Evolutionary conservation across 2,113 vertebrate species (phyloP).

Genomic region (Leptosomus discolor): DNA sequence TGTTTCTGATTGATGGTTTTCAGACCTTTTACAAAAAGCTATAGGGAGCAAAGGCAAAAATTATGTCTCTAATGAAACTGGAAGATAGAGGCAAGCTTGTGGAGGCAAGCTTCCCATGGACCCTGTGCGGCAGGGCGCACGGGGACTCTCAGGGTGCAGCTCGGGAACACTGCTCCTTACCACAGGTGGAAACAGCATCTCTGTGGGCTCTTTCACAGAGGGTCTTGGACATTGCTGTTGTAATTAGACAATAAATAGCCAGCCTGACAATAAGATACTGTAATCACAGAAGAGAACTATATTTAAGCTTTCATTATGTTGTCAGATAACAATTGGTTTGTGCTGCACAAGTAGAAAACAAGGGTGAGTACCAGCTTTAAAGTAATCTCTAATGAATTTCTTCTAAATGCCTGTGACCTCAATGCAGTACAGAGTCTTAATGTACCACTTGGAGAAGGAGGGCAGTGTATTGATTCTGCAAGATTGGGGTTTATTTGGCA

Average conservation of each 20-base stretch:
- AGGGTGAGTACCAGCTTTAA: not conserved
- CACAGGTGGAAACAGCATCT: not conserved
- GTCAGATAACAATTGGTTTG: not conserved
- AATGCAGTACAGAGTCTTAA: not conserved
- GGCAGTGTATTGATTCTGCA: not conserved
- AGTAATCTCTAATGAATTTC: not conserved
- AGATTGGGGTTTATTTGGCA: not conserved
- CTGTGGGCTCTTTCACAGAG: not conserved
- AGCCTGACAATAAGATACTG: not conserved
- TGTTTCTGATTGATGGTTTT: not conserved
- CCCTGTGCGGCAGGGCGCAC: rapidly evolving
- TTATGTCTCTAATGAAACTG: not conserved
- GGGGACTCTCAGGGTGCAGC: not conserved
- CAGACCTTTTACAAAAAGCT: not conserved
- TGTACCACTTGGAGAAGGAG: not conserved
- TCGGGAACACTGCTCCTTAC: not conserved
- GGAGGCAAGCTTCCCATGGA: not conserved
- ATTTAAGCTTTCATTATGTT: not conserved
- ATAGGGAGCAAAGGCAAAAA: not conserved
- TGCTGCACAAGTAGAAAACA: not conserved
- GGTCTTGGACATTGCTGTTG: not conserved
- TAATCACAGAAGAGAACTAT: not conserved
- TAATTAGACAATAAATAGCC: not conserved
- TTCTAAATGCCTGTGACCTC: not conserved
- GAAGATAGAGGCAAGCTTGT: not conserved